These are phyloP conservation scores for Enteromius thamalakanensis DNA, from an alignment of 2,797 vertebrate species.

Conservation along the genomic window DNA sequence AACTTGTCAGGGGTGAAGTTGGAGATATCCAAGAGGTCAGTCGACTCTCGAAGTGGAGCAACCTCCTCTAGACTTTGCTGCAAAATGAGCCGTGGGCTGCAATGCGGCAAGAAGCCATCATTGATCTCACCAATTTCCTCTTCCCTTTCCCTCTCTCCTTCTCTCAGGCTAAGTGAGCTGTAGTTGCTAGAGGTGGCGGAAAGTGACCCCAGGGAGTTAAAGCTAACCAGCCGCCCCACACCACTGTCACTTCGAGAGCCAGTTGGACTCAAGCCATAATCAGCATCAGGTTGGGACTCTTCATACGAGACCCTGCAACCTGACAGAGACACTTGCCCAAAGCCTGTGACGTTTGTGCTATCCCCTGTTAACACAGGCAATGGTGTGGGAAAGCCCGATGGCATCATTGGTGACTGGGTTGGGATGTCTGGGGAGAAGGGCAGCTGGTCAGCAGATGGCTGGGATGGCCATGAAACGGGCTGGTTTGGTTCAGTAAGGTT, in stretches of 20 bases:
- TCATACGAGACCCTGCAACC: slow-evolving; percentile 80
- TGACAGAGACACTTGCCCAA: slow-evolving; percentile 76
- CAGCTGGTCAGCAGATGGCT: slow-evolving; percentile 63
- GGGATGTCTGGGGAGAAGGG: slow-evolving; percentile 74
- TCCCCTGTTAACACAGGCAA: slow-evolving; percentile 69
- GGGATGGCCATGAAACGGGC: slow-evolving; percentile 75
- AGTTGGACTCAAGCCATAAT: slow-evolving; percentile 76
- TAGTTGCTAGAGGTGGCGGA: slow-evolving; percentile 96
- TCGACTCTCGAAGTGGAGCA: slow-evolving; percentile 94
- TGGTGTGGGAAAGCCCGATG: slow-evolving; percentile 73
- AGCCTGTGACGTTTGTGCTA: slow-evolving; percentile 75
- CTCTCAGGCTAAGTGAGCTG: slow-evolving; percentile 95
- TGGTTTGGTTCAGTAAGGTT: slow-evolving; percentile 69
- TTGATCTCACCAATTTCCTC: slow-evolving; percentile 89
- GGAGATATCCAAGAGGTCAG: slow-evolving; percentile 97
- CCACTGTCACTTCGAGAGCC: slow-evolving; percentile 80
- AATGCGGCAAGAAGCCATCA: slow-evolving; percentile 96
- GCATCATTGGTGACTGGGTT: slow-evolving; percentile 74
- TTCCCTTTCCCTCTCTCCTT: slow-evolving; percentile 93
- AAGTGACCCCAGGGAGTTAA: slow-evolving; percentile 96
- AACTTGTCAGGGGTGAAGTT: slow-evolving; percentile 99
- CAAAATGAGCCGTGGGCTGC: slow-evolving; percentile 97
- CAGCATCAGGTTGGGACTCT: slow-evolving; percentile 65
- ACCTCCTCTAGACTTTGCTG: slow-evolving; percentile 98
- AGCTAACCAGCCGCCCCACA: slow-evolving; percentile 88